A percentile compares a stretch with the other conserved stretches of the same genome.
phyloP scores from a whole-genome alignment of 1,140 invertebrate genomes.

The Matsumurasca onukii region DNA sequence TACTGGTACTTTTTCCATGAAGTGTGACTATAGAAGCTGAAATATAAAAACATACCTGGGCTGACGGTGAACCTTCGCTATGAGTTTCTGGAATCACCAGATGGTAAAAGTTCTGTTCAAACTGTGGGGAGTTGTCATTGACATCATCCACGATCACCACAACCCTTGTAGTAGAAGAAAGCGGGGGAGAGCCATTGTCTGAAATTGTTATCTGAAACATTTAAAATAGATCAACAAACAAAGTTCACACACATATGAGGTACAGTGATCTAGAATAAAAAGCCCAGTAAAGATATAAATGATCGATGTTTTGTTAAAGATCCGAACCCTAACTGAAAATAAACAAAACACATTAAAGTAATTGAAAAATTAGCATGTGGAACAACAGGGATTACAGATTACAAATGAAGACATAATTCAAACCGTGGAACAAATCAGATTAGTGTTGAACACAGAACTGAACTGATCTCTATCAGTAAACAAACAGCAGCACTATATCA shows the following conservation, averaged over 20 bases:
- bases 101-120: conserved; percentile 78
- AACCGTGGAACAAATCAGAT: conserved; percentile 13
- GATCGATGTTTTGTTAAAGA: background rate
- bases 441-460: background rate
- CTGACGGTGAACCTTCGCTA: conserved; percentile 38
- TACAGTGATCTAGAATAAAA: background rate
- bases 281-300: background rate
- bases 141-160: conserved; percentile 78
- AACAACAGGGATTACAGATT: background rate
- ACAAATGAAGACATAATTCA: conserved; percentile 20
- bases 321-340: no score
- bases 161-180: conserved; percentile 81
- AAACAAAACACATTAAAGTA: background rate
- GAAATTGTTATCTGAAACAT: conserved; percentile 65
- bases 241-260: background rate
- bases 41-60: conserved; percentile 37
- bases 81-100: conserved; percentile 66
- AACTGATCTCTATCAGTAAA: background rate
- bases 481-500: no score
- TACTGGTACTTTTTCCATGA: no score
- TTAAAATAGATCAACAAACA: background rate
- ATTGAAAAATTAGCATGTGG: conserved; percentile 25
- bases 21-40: no score
- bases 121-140: conserved; percentile 82
- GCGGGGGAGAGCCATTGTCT: conserved; percentile 72